Evolutionary conservation across 2,113 vertebrate species (phyloP).

Genomic region (Scatophagus argus): DNA sequence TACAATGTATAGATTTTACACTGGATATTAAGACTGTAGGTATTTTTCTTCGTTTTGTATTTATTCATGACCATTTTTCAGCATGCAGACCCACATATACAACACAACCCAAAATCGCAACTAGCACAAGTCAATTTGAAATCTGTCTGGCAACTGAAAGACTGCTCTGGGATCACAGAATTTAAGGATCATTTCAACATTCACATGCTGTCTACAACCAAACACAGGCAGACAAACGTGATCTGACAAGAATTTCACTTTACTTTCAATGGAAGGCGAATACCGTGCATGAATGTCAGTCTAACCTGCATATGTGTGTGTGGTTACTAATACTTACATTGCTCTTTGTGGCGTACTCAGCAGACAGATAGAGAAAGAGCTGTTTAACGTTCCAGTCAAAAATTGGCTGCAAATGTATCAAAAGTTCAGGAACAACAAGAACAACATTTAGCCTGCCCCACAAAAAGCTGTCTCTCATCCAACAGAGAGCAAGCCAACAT

Average conservation of each 20-base stretch:
- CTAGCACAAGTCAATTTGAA: too few relatives aligned
- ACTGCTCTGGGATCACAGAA: too few relatives aligned
- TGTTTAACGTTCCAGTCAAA: conserved; percentile 99
- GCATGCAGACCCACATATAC: too few relatives aligned
- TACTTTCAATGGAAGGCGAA: background rate
- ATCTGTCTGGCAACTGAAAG: too few relatives aligned
- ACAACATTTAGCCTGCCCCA: background rate
- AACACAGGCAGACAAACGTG: background rate
- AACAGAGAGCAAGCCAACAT: too few relatives aligned
- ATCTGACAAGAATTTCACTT: too few relatives aligned
- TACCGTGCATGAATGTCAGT: background rate
- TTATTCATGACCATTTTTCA: too few relatives aligned
- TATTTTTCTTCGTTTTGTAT: too few relatives aligned
- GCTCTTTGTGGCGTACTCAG: conserved; percentile 95
- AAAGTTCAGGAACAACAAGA: conserved; percentile 84
- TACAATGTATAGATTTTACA: too few relatives aligned
- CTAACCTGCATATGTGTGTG: background rate
- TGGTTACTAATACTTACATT: conserved; percentile 87
- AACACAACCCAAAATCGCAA: too few relatives aligned
- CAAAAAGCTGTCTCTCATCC: background rate
- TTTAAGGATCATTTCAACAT: too few relatives aligned
- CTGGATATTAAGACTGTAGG: too few relatives aligned
- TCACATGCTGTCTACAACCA: background rate
- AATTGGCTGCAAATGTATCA: conserved; percentile 93
- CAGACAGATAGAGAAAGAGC: conserved; percentile 96